A percentile compares a stretch with the other conserved stretches of the same genome.
Conservation (phyloP, 2,888 invertebrate genomes). For the Arrhopalites spinosus region DNA sequence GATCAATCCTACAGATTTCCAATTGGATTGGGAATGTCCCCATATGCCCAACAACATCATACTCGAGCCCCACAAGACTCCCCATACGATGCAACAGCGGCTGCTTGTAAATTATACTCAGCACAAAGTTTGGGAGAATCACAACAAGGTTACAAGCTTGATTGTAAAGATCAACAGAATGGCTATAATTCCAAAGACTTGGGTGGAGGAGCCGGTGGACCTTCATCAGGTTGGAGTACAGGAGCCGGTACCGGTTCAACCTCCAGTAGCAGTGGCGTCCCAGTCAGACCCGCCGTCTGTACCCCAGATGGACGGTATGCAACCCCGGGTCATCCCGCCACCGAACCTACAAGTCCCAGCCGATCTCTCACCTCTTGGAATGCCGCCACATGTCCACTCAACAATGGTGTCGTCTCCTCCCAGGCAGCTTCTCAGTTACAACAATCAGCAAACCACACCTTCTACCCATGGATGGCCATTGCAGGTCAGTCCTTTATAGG, state of each 20-base stretch:
- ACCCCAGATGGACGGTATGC: conserved; percentile 68
- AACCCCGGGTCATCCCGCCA: conserved; percentile 51
- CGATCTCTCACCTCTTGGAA: conserved; percentile 77
- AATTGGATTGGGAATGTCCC: conserved; percentile 80
- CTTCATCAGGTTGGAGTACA: conserved; percentile 65
- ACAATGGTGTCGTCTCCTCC: conserved; percentile 71
- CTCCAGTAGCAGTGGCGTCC: conserved; percentile 60
- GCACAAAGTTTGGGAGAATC: conserved; percentile 66
- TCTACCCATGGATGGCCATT: conserved; percentile 98
- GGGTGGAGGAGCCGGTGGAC: conserved; percentile 59
- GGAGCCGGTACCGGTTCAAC: conserved; percentile 66
- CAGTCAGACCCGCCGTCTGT: conserved; percentile 83
- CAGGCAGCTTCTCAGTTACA: conserved; percentile 82
- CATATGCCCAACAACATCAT: conserved; percentile 78
- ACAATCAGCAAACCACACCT: conserved; percentile 89
- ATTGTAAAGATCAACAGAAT: conserved; percentile 73
- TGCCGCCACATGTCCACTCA: conserved; percentile 75
- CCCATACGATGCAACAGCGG: conserved; percentile 87
- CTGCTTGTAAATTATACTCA: conserved; percentile 76
- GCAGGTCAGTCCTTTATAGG: conserved; percentile 76
- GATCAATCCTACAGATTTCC: conserved; percentile 83
- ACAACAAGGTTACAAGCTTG: conserved; percentile 70
- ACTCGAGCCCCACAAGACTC: conserved; percentile 85
- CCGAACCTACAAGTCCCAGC: conserved; percentile 56
- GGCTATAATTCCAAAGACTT: conserved; percentile 66